Evolutionary conservation across 2,888 invertebrate genomes (phyloP).

Genomic region (Apocheima hispidaria): DNA sequence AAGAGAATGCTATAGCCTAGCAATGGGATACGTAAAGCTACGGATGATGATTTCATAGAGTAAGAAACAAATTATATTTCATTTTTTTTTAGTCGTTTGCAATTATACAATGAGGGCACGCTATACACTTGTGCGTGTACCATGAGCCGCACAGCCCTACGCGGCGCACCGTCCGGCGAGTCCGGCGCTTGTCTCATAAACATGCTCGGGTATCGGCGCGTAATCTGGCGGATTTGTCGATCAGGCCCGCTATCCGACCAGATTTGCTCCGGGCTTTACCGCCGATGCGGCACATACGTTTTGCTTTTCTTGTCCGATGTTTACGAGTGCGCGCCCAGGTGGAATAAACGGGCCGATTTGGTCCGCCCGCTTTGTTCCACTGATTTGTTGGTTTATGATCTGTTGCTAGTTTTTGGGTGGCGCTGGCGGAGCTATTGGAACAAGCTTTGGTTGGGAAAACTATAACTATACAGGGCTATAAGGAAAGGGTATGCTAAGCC

Average conservation of each 20-base stretch:
- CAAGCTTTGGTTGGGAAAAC: constrained; percentile 20
- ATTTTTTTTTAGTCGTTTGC: no score
- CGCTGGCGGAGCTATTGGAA: constrained; percentile 2
- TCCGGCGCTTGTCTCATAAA: constrained; percentile 79
- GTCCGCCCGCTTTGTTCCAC: constrained; percentile 57
- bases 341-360: constrained; percentile 53
- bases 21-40: no score
- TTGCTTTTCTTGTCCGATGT: constrained; percentile 80
- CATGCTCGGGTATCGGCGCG: constrained; percentile 84
- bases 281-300: constrained; percentile 80
- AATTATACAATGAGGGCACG: no score
- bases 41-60: no score
- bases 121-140: no score
- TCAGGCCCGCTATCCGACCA: constrained; percentile 83
- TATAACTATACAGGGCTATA: no score
- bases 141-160: constrained; percentile 67
- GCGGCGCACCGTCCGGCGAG: constrained; percentile 63
- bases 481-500: no score
- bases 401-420: constrained; percentile 34
- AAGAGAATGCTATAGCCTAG: no score
- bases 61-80: no score
- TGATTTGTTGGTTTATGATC: constrained; percentile 46
- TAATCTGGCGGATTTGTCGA: constrained; percentile 87
- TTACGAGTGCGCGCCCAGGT: constrained; percentile 76
- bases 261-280: constrained; percentile 83